Evolutionary conservation across 2,797 vertebrate species (phyloP), one percentile per base, ranked within the genome.

Genomic region (Gobio occitaniae): DNA sequence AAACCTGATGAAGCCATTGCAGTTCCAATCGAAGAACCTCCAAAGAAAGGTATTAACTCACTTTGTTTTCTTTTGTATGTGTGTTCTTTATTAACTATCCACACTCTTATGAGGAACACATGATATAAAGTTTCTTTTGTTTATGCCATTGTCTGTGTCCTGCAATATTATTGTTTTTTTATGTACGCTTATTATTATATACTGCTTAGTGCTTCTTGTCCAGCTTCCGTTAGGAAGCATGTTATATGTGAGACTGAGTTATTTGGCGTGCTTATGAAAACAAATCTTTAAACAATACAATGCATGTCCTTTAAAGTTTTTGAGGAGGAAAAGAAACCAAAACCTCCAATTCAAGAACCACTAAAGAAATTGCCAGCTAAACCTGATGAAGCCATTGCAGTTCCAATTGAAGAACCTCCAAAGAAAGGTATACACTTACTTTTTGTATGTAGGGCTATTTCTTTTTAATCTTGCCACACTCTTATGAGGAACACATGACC

Each of bases 11-110:
- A 85, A 59, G 69, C 86, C 59, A 47, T 70, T 4, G 79, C 84
- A 4, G 74, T 87, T 79, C 87, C 95, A 91, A 95, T 96, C 92
- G 95, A 96, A 91, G 89, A 94, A 84, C 91, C 93, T 89, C 89
- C 80, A 69, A 93, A 92, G 90, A 96, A 95, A 96, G 97, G 97
- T 98, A 97, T 84, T 89, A 44, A 69, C n/a, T 41, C 70, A 79
- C 85, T 17, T 32, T 47, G 69, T 83, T 86, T 84, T 92, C 75
- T 89, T 63, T 54, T 61, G 16, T 83, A 29, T 84, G 54, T 59
- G 6, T 71, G 52, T 80, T 80, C 48, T 84, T 9, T 84, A 84
- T 86, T 77, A 77, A 29, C 21, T 56, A 66, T 75, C 87, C 84
- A 86, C 50, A 65, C 36, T 82, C 80, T 76, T 89, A 56, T 56